Percentiles rank a stretch among this genome's conserved stretches.
Evolutionary conservation across 2,113 vertebrate genomes (phyloP).

Genomic region (Ameiurus melas): DNA sequence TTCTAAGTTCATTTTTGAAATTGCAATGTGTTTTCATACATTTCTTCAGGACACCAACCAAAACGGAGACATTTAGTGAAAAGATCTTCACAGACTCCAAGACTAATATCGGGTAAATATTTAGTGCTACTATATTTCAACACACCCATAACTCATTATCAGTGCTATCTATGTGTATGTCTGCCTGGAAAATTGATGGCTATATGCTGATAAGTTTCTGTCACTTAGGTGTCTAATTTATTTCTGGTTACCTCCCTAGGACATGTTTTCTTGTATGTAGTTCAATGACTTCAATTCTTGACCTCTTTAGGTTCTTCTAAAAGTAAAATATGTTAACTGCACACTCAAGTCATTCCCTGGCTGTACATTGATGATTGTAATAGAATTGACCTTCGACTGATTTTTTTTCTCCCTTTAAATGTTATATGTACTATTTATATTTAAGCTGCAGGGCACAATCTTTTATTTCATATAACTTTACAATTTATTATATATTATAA

Average conservation of each 20-base stretch:
- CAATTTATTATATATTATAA: not conserved
- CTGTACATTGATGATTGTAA: not conserved
- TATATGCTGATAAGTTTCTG: not conserved
- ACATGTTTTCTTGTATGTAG: not conserved
- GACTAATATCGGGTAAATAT: constrained; percentile 62
- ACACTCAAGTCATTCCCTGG: not conserved
- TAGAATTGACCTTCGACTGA: not conserved
- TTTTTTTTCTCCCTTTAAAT: not conserved
- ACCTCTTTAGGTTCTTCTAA: not conserved
- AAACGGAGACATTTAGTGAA: constrained; percentile 61
- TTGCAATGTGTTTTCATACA: not conserved
- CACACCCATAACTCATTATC: not conserved
- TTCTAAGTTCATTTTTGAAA: not conserved
- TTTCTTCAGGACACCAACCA: constrained; percentile 57
- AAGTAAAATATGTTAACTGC: not conserved
- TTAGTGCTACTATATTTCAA: not conserved
- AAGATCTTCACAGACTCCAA: constrained; percentile 53
- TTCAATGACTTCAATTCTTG: not conserved
- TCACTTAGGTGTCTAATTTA: not conserved
- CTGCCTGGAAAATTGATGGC: not conserved
- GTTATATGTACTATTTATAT: not conserved
- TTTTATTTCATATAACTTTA: not conserved
- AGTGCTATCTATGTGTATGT: not conserved
- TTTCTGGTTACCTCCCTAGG: not conserved
- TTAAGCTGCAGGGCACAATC: too few species aligned